Evolutionary conservation across 2,888 invertebrate species (phyloP).

Genomic region (Sipha maydis): DNA sequence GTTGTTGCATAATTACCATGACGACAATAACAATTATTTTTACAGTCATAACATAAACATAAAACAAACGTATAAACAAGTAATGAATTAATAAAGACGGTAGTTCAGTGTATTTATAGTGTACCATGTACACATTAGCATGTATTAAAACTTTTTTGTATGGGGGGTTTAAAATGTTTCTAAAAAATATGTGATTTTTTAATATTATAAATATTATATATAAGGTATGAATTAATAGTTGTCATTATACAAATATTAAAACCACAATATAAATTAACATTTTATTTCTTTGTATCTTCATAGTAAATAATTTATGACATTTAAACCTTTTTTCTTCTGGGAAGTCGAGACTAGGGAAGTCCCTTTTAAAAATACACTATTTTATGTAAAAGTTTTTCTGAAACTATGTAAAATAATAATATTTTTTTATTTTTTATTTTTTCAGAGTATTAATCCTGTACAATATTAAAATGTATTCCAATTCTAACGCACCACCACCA

Average conservation of each 20-base stretch:
- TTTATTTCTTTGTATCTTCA: too few relatives aligned
- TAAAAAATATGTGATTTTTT: too few relatives aligned
- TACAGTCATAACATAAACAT: neutral
- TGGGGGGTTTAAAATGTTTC: too few relatives aligned
- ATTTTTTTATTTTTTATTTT: neutral
- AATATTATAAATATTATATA: too few relatives aligned
- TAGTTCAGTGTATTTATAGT: neutral
- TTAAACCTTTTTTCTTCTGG: too few relatives aligned
- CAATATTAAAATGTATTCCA: conserved; percentile 41
- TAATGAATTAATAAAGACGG: neutral
- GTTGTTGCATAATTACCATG: neutral
- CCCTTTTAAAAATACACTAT: too few relatives aligned
- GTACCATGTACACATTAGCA: neutral
- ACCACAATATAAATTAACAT: too few relatives aligned
- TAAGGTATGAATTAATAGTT: too few relatives aligned
- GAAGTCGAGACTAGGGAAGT: too few relatives aligned
- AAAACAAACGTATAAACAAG: neutral
- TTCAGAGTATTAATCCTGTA: neutral
- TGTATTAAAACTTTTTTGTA: too few relatives aligned
- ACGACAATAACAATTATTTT: neutral
- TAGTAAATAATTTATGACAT: too few relatives aligned
- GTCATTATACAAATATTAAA: too few relatives aligned
- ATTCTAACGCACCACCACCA: conserved; percentile 18
- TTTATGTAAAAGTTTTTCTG: neutral
- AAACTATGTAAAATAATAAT: neutral